Percentiles rank a stretch among this genome's conserved stretches.
phyloP scores from a whole-genome alignment of 2,888 invertebrate species.

The Heteromurus nitidus region DNA sequence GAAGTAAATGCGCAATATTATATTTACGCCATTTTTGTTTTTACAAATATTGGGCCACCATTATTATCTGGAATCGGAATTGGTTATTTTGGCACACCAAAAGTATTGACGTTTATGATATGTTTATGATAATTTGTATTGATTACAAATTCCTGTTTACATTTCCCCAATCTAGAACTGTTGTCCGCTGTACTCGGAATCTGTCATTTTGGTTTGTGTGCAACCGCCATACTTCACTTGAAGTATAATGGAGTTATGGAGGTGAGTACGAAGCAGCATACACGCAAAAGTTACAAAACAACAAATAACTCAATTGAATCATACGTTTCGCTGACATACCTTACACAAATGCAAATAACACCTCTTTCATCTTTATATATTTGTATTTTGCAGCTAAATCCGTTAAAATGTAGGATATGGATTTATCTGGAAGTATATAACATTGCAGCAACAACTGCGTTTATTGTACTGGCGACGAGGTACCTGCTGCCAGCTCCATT shows the following conservation, averaged over 20 bases:
- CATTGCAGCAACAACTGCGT: slow-evolving; percentile 50
- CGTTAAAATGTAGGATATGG: slow-evolving; percentile 54
- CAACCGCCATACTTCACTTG: slow-evolving; percentile 51
- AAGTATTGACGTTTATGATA: no score
- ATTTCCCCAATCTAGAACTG: slow-evolving; percentile 33
- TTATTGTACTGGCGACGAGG: slow-evolving; percentile 51
- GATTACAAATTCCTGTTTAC: no score
- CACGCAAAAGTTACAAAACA: not conserved
- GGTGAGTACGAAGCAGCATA: slow-evolving; percentile 19
- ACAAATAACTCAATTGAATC: no score
- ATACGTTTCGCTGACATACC: no score
- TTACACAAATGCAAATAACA: no score
- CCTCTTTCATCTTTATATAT: no score
- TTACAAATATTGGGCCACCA: slow-evolving; percentile 2
- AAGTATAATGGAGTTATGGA: slow-evolving; percentile 53
- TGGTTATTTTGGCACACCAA: no score
- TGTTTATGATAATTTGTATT: no score
- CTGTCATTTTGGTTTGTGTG: slow-evolving; percentile 47
- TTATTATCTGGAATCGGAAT: no score
- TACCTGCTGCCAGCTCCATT: slow-evolving; percentile 56
- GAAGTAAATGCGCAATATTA: slow-evolving; percentile 24
- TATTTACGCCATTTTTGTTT: slow-evolving; percentile 5
- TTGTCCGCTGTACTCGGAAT: slow-evolving; percentile 42
- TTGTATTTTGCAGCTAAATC: slow-evolving; percentile 53
- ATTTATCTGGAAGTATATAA: slow-evolving; percentile 55